Conservation (phyloP, 1,140 invertebrate species). For the Drosophila navojoa region DNA sequence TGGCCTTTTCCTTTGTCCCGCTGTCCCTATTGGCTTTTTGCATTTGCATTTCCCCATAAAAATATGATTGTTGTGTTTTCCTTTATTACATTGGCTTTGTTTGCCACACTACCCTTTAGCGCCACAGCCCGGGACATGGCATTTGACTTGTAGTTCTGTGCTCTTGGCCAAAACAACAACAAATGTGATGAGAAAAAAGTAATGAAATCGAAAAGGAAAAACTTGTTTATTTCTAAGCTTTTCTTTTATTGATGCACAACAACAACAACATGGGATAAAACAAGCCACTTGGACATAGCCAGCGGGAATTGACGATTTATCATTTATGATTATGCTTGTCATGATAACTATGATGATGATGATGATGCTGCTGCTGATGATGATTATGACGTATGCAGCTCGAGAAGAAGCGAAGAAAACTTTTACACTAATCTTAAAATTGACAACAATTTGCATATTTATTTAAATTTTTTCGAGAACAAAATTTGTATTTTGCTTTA, state of each 20-base stretch:
- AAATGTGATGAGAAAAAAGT: not conserved
- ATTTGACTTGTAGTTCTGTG: constrained; percentile 34
- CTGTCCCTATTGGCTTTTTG: constrained; percentile 44
- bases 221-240: constrained; percentile 56
- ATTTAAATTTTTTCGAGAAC: constrained; percentile 24
- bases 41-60: constrained; percentile 72
- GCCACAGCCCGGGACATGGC: not conserved
- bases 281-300: constrained; percentile 53
- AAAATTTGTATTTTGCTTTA: constrained; percentile 7
- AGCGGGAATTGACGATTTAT: constrained; percentile 67
- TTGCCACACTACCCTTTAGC: constrained; percentile 27
- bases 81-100: constrained; percentile 62
- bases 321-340: constrained; percentile 54
- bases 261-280: constrained; percentile 16
- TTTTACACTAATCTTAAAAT: constrained; percentile 47
- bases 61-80: constrained; percentile 75
- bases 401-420: constrained; percentile 13
- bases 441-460: constrained; percentile 61
- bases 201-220: constrained; percentile 11
- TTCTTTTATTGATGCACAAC: constrained; percentile 47
- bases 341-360: constrained; percentile 39
- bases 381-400: constrained; percentile 24
- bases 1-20: not conserved
- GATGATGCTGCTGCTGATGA: not conserved
- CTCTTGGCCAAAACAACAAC: constrained; percentile 29